Base-by-base conservation (phyloP, 2,797 vertebrate genomes). In the Ctenochaetus hawaiiensis region DNA sequence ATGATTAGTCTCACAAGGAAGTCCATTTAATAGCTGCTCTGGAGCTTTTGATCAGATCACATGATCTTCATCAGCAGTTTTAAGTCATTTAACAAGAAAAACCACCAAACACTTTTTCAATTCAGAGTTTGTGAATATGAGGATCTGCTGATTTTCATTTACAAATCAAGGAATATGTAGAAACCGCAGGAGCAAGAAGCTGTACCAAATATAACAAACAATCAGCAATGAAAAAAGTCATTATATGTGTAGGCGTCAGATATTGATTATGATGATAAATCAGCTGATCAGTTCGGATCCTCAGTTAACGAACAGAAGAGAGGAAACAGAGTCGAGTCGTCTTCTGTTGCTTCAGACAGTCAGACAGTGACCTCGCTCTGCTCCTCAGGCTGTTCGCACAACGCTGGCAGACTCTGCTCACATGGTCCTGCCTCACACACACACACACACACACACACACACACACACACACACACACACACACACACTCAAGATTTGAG, bases 331-430 rank as follows among this genome's bases (percentile, higher is more conserved):
- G 62, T 57, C 0, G 43, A 52, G 56, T 59, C 22, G 57, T 73
- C 72, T 56, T 72, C 67, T 56, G 34, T 23, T 62, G 39, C 62
- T 49, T 58, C 66, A 62, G 56, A 69, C 68, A 64, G 47, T 44
- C 75, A 76, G 81, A 61, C 57, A 8, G 13, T 78, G 75, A 75
- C 82, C 78, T 63, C 71, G 41, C 47, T 81, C 48, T 68, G 74
- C 37, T 63, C 69, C 74, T 51, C 48, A 2, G 54, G 60, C 73
- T 73, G 67, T 76, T 68, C 73, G 57, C 61, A 64, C 58, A 39
- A n/a, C 18, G 13, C 52, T 23, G 67, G 62, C 56, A 52, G 73
- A 67, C 79, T 72, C 58, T 1, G 1, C 39, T 82, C 69, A 51
- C 70, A 65, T 66, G 53, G 20, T 54, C 16, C 41, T 57, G 53